Conservation (phyloP, 2,113 vertebrate species). For the Ursus arctos region DNA sequence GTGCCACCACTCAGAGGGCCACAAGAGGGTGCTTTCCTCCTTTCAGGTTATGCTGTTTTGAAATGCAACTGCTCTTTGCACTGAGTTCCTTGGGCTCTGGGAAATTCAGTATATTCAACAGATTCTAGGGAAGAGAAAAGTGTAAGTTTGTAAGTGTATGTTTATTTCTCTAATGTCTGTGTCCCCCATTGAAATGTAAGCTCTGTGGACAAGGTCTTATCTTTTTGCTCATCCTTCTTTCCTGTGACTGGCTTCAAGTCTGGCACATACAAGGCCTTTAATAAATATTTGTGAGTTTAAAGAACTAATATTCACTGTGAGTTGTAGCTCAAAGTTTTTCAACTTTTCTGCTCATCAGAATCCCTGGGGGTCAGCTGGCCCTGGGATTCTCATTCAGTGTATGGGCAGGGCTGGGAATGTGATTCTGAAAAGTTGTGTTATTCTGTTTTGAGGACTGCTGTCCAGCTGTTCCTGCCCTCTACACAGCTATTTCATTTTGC, state of each 20-base stretch:
- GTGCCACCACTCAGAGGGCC: slow-evolving; percentile 62
- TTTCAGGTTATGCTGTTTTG: slow-evolving; percentile 50
- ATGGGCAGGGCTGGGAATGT: neutral
- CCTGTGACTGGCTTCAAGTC: neutral
- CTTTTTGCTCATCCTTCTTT: slow-evolving; percentile 1
- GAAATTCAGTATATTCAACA: neutral
- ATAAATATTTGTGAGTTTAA: slow-evolving; percentile 10
- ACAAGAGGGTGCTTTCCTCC: slow-evolving; percentile 81
- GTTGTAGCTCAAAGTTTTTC: neutral
- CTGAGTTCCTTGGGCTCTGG: neutral
- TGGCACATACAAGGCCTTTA: neutral
- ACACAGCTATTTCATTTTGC: neutral
- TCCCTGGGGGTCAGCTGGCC: neutral
- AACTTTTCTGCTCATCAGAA: neutral
- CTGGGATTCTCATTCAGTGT: neutral
- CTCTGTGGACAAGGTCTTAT: neutral
- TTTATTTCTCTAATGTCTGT: neutral
- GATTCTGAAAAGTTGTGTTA: neutral
- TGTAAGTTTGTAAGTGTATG: neutral
- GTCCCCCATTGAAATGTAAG: neutral
- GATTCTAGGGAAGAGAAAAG: neutral
- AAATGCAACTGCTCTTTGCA: neutral
- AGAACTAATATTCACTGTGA: neutral
- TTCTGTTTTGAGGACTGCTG: neutral
- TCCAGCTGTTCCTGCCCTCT: neutral